Conservation (phyloP, 1,140 invertebrate genomes). For the Rhopalosiphum padi region DNA sequence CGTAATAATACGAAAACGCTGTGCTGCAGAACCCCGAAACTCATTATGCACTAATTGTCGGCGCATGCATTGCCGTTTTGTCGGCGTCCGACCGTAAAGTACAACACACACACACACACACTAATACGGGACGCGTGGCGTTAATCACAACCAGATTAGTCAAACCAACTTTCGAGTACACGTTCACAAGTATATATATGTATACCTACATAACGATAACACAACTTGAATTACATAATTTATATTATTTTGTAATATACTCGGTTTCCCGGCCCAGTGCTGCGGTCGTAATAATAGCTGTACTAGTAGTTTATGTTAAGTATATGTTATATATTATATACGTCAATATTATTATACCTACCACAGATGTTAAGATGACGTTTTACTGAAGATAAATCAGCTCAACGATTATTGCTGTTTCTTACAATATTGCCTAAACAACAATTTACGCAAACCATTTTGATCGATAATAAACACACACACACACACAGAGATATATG, state of each 20-base stretch:
- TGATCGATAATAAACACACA: not conserved
- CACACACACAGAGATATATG: too few species aligned
- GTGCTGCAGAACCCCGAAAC: not conserved
- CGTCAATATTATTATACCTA: not conserved
- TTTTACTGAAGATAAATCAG: not conserved
- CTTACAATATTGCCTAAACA: not conserved
- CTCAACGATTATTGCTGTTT: not conserved
- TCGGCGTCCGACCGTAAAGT: not conserved
- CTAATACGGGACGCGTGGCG: slow-evolving; percentile 11
- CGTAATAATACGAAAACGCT: too few species aligned
- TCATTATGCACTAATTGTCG: not conserved
- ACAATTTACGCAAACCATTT: not conserved
- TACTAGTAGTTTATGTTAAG: not conserved
- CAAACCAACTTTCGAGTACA: not conserved
- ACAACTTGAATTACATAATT: not conserved
- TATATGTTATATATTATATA: not conserved
- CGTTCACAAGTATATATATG: not conserved
- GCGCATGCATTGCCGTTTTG: not conserved
- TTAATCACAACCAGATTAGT: slow-evolving; percentile 20
- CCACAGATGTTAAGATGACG: too few species aligned
- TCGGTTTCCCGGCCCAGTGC: not conserved
- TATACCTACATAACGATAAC: not conserved
- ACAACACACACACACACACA: not conserved
- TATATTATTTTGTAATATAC: not conserved
- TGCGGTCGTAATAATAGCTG: not conserved